Conservation (phyloP, 2,113 vertebrate genomes). For the Gadus macrocephalus region DNA sequence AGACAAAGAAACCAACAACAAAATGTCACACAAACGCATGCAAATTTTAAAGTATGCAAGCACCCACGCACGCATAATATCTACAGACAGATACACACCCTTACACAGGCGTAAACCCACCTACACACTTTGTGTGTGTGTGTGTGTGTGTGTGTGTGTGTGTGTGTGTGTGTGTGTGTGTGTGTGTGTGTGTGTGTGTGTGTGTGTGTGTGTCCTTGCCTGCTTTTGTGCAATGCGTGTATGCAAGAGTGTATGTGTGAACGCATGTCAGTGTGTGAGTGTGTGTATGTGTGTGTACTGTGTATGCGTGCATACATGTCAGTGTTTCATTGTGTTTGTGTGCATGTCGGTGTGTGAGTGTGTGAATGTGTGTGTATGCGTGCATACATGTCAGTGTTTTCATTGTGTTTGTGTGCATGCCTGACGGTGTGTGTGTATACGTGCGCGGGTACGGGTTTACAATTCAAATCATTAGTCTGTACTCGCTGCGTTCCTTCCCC, state of each 20-base stretch:
- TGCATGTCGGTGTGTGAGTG: neutral
- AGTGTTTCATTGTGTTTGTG: too few relatives aligned
- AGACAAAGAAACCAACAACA: neutral
- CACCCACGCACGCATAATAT: too few relatives aligned
- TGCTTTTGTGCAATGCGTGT: neutral
- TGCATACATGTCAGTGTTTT: too few relatives aligned
- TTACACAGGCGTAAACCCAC: too few relatives aligned
- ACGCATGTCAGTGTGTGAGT: neutral
- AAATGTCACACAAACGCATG: constrained; percentile 17
- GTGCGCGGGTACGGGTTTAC: too few relatives aligned
- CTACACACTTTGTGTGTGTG: neutral
- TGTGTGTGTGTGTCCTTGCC: neutral
- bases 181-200: constrained; percentile 2
- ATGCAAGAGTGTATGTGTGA: neutral
- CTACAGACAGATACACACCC: too few relatives aligned
- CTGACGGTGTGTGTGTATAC: too few relatives aligned
- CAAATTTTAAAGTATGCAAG: neutral
- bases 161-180: neutral
- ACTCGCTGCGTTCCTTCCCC: too few relatives aligned
- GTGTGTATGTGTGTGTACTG: neutral
- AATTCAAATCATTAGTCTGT: too few relatives aligned
- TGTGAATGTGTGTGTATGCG: neutral
- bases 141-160: neutral
- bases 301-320: too few relatives aligned
- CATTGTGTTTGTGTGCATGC: too few relatives aligned